Conservation (phyloP, 2,797 vertebrate genomes). For the Cygnus olor region DNA sequence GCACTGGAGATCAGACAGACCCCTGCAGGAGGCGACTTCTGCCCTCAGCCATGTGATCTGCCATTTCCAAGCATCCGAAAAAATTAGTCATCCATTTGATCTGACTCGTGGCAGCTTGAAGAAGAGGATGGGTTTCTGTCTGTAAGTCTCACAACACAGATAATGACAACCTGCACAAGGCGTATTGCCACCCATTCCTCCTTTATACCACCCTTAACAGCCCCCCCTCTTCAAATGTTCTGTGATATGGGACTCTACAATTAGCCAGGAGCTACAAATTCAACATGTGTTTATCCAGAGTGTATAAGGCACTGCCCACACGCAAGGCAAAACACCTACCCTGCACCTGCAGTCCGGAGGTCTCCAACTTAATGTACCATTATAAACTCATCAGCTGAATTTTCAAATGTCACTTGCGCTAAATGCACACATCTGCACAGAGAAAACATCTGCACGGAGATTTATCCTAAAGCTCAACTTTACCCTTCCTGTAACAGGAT, state of each 20-base stretch:
- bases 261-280: background rate
- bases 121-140: background rate
- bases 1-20: background rate
- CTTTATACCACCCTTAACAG: background rate
- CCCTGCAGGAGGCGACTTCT: background rate
- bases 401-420: background rate
- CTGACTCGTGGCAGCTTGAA: background rate
- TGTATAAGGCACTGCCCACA: background rate
- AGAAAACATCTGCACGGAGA: background rate
- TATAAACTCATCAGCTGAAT: background rate
- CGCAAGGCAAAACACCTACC: background rate
- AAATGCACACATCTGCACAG: background rate
- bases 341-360: background rate
- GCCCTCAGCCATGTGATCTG: background rate
- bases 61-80: background rate
- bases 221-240: background rate
- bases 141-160: background rate
- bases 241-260: too few relatives aligned
- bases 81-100: background rate
- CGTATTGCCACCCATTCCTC: background rate
- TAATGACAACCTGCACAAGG: background rate
- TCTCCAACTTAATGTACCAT: background rate
- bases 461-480: background rate
- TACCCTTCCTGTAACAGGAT: background rate
- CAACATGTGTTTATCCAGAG: background rate